phyloP scores from a whole-genome alignment of 2,113 vertebrate genomes.

The Cathartes aura region DNA sequence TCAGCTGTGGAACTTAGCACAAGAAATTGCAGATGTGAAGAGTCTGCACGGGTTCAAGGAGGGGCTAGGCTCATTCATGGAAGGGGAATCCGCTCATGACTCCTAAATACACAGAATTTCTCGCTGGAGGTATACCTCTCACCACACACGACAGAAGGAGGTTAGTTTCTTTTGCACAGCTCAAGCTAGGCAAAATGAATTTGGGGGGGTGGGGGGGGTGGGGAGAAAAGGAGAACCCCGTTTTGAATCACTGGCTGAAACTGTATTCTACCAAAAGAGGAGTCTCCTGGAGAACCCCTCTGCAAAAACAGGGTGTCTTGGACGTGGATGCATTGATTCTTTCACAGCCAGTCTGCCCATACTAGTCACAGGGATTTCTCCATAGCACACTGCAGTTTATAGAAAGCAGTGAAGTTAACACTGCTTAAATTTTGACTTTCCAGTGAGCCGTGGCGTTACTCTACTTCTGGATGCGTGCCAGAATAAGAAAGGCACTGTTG shows the following conservation, averaged over 20 bases:
- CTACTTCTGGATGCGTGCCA: accelerated
- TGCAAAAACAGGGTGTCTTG: not conserved
- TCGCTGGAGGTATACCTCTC: not conserved
- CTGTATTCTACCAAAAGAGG: too few relatives aligned
- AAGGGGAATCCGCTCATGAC: not conserved
- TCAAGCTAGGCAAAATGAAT: not conserved
- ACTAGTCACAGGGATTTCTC: not conserved
- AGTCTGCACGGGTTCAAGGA: too few relatives aligned
- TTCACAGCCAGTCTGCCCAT: accelerated
- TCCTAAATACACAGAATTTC: not conserved
- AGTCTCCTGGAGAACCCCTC: not conserved
- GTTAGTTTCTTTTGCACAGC: not conserved
- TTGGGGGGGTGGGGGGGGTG: too few relatives aligned
- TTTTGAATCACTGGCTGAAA: not conserved
- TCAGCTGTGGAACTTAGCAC: not conserved
- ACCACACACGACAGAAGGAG: accelerated
- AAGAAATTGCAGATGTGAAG: not conserved
- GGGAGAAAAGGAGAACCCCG: not conserved
- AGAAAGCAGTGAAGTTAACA: not conserved
- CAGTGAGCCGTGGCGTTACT: accelerated
- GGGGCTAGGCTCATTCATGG: not conserved
- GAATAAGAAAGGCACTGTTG: not conserved
- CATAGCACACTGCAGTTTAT: accelerated
- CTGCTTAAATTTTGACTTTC: not conserved
- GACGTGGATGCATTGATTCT: accelerated